Base-by-base conservation (phyloP, 2,797 vertebrate species). In the Calcarius lapponicus region DNA sequence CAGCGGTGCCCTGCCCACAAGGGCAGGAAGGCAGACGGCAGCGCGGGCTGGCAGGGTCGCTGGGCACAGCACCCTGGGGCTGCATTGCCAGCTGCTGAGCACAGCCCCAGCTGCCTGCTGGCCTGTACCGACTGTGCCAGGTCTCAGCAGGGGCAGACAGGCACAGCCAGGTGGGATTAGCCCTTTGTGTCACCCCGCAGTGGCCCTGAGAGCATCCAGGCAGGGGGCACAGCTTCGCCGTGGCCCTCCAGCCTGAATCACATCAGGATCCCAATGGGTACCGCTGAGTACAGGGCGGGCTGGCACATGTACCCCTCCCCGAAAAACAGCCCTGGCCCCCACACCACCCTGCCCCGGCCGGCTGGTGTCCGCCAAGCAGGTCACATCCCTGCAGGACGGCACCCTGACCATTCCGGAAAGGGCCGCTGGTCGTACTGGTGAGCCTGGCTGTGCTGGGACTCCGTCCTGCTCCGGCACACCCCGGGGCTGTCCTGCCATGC, bases 341-440 rank as follows among this genome's bases (percentile, higher is more conserved):
- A 34, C 0, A 1, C 13, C 11, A 7, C 12, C 9, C 45, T 56
- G 31, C 4, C 26, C 31, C 1, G 1, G 10, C 26, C 0, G 1
- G 24, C 42, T 54, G 40, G 7, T 18, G 17, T n/a, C 38, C 0
- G 0, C n/a, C 54, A 16, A 13, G 31, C 12, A 42, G 53, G 66
- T 87, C 70, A 56, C 16, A n/a, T 43, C 70, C 28, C 45, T 71
- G 31, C 50, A 25, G 66, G 32, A 32, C 1, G 0, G 38, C 51
- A 50, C 17, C 3, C 32, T 57, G 60, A 12, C 19, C 6, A 22
- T 67, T 57, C 36, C 45, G 62, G 36, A 71, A 38, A 10, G n/a
- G 29, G 9, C 40, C 54, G 19, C 31, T 50, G 24, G 53, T 74
- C 28, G 10, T 45, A 56, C 57, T 87, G 74, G 50, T 15, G 67